Conservation (phyloP, 2,797 vertebrate genomes). For the Brachymystax lenok region DNA sequence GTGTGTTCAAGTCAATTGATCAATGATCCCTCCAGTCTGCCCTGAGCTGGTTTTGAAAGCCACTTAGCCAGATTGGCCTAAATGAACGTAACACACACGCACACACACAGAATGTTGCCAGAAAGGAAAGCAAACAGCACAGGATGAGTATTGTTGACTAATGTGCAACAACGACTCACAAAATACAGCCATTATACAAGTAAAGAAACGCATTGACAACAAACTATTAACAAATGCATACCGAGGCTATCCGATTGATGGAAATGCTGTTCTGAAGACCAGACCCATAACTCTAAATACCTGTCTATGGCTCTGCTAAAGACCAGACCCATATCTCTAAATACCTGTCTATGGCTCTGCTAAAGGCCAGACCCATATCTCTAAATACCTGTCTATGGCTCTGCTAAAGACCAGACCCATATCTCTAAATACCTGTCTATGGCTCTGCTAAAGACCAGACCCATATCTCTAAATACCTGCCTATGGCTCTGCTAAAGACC, state of each 20-base stretch:
- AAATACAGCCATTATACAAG: not conserved
- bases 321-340: too few species aligned
- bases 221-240: not conserved
- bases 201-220: not conserved
- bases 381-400: too few species aligned
- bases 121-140: not conserved
- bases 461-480: too few species aligned
- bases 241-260: not conserved
- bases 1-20: conserved; percentile 36
- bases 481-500: too few species aligned
- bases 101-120: not conserved
- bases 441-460: not conserved
- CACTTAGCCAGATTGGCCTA: conserved; percentile 51
- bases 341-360: too few species aligned
- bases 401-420: too few species aligned
- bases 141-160: not conserved
- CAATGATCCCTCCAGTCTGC: conserved; percentile 28
- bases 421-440: too few species aligned
- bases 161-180: not conserved
- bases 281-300: too few species aligned
- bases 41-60: conserved; percentile 36
- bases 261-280: not conserved
- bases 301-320: not conserved
- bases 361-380: too few species aligned
- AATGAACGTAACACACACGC: conserved; percentile 25